Base-by-base conservation (phyloP, 1,140 invertebrate species). In the Grapholita molesta region DNA sequence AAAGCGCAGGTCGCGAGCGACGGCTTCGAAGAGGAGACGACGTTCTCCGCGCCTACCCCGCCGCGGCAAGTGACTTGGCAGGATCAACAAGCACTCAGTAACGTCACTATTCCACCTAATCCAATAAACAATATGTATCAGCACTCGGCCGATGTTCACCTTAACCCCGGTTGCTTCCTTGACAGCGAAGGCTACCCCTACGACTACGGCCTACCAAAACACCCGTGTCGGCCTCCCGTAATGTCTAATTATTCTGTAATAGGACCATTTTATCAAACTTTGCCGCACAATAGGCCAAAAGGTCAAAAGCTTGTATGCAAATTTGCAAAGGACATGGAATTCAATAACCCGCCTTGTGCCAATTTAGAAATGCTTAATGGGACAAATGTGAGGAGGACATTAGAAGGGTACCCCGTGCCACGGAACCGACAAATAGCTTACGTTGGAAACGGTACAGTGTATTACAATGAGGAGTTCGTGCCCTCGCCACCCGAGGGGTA, bases 121-220 rank as follows among this genome's bases (percentile, higher is more conserved):
- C 81, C 85, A 24, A 12, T 76, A 9, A 77, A 77, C 55, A 85
- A 85, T 61, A 86, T 92, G 84, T 93, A 93, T 64, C 94, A 94
- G 68, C 93, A 94, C 70, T 93, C 94, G 4, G 94, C 94, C 2
- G 94, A 95, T 78, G 94, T 95, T 12, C 94, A 95, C 77, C 83
- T 95, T 12, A 95, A 95, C 79, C 94, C 95, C 0, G 93, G 94
- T 0, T 94, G 94, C 69, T 94, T 95, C 76, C 89, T 96, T 69
- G 96, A 96, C 67, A 93, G 93, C 35, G 96, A 96, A 68, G 95
- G 95, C 0, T 97, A 96, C 82, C 95, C 96, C 0, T 92, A 96
- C 15, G 96, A 97, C 76, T 97, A 96, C 72, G 96, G 96, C 64
- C 86, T 96, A 11, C 96, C 95, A 0, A 96, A 96, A 78, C 91